Base-by-base conservation (phyloP, 2,113 vertebrate species). In the Chaetorhynchus papuensis region DNA sequence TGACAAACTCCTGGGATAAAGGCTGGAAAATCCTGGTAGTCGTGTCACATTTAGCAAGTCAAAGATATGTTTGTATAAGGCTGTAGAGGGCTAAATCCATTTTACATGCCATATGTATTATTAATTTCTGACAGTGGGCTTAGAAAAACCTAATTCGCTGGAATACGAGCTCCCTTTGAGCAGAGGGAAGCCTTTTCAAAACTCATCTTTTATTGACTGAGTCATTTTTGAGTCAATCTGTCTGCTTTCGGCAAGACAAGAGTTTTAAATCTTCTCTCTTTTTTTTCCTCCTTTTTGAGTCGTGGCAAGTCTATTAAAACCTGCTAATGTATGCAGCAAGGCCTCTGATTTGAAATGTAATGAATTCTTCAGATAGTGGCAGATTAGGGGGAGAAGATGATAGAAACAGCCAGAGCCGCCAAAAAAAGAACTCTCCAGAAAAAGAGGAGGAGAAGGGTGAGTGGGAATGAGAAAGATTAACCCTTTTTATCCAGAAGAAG, bases 171-270 rank as follows among this genome's bases (percentile, higher is more conserved):
- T 96, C 93, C 90, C 86, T 97, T 96, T 97, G 93, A 93, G 96
- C 74, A 9, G 79, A 97, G 96, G 91, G 91, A 95, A 92, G 91
- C 82, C 97, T 97, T 97, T 97, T 96, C 96, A 95, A 94, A 97
- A 96, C 96, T 98, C 97, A 98, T 98, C 97, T 98, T 98, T 98
- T 97, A 98, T 97, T 97, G 98, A 98, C 98, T 84, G 85, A 98
- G 95, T 97, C 96, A 96, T 97, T 98, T 97, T 90, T 72, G 72
- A 98, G 97, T 97, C 97, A 97, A 97, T 97, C 97, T 97, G 97
- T 96, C 98, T 97, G 97, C 97, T 98, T 97, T 96, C 35, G 78
- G 98, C 89, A 96, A 97, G 97, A 98, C 95, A 94, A 97, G 97
- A 96, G 97, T 95, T 97, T 97, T 97, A 97, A 97, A 98, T 97